Conservation (phyloP, 1,140 invertebrate genomes). For the Lysiphlebus fabarum region DNA sequence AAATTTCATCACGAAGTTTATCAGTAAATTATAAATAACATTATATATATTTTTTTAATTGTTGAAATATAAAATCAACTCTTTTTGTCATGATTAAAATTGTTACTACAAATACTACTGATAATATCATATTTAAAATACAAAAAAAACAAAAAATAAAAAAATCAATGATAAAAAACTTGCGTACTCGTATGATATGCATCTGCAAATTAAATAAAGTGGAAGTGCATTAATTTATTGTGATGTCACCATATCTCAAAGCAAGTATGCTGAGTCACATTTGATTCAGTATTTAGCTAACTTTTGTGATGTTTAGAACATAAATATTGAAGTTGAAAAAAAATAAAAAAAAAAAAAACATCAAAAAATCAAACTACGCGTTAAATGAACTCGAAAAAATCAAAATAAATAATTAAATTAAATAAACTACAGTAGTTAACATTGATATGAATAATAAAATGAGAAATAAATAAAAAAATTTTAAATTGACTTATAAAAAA, state of each 20-base stretch:
- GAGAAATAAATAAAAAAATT: conserved; percentile 13
- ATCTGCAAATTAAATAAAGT: conserved; percentile 38
- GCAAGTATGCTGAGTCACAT: conserved; percentile 49
- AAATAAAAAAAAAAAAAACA: conserved; percentile 32
- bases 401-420: conserved; percentile 18
- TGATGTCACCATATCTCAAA: conserved; percentile 58
- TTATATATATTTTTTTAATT: no score
- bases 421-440: neutral
- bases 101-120: no score
- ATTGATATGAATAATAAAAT: conserved; percentile 20
- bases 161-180: neutral
- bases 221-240: conserved; percentile 55
- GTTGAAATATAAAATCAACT: no score
- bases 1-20: no score
- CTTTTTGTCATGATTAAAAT: no score
- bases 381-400: conserved; percentile 25
- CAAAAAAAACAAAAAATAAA: neutral
- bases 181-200: conserved; percentile 20
- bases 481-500: conserved; percentile 9
- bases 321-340: conserved; percentile 6
- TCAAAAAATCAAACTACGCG: conserved; percentile 43
- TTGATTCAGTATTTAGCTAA: conserved; percentile 53
- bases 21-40: no score
- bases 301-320: conserved; percentile 56
- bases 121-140: neutral